Conservation (phyloP, 2,113 vertebrate species). For the Jaculus jaculus region DNA sequence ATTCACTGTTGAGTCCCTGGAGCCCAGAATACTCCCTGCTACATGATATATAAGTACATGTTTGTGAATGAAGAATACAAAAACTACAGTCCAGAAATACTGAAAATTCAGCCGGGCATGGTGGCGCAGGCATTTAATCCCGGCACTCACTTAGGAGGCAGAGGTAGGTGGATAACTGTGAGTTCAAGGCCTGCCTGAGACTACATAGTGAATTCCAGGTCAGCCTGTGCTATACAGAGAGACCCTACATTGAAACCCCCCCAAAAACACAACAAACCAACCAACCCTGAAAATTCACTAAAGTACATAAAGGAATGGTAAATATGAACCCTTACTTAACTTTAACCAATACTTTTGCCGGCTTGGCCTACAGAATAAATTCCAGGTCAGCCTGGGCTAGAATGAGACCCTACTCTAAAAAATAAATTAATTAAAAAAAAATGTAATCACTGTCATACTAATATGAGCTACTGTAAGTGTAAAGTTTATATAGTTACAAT, state of each 20-base stretch:
- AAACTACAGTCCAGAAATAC: not conserved
- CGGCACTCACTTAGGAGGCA: no score
- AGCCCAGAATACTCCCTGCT: not conserved
- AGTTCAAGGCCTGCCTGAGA: no score
- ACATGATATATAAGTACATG: not conserved
- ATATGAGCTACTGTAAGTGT: not conserved
- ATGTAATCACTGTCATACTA: not conserved
- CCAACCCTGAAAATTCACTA: not conserved
- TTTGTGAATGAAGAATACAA: conserved; percentile 15
- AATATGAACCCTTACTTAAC: not conserved
- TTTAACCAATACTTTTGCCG: not conserved
- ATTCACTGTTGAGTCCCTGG: conserved; percentile 8
- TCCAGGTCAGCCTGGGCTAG: not conserved
- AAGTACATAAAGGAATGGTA: not conserved
- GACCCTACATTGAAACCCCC: no score
- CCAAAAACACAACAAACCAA: no score
- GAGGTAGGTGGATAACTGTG: no score
- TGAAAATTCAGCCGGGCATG: not conserved
- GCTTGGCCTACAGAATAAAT: not conserved
- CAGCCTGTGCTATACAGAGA: not conserved
- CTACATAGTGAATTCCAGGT: not conserved
- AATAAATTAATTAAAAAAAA: not conserved
- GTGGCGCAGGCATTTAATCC: no score
- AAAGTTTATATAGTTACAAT: not conserved
- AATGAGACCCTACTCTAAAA: no score